Evolutionary conservation across 2,113 vertebrate species (phyloP).

Genomic region (Terrapene triunguis): DNA sequence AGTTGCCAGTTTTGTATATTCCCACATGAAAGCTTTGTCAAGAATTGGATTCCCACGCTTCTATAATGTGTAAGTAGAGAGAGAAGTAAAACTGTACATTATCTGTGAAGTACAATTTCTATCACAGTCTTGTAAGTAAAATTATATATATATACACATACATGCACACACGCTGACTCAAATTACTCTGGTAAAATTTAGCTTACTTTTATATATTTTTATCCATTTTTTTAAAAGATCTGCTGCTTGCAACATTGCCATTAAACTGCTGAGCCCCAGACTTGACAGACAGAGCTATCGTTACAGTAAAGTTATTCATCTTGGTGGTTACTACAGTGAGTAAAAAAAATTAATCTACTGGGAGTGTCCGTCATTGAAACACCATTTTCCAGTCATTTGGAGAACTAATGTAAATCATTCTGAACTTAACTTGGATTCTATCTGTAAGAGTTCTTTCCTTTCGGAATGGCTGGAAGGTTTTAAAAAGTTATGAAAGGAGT

Average conservation of each 20-base stretch:
- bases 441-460: not conserved
- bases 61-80: constrained; percentile 82
- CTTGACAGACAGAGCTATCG: constrained; percentile 78
- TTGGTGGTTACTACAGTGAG: constrained; percentile 82
- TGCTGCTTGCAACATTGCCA: constrained; percentile 83
- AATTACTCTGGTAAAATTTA: not conserved
- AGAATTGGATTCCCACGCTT: constrained; percentile 75
- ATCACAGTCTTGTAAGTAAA: not conserved
- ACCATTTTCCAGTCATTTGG: not conserved
- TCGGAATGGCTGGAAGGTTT: not conserved
- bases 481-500: not conserved
- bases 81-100: accelerated
- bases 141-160: not conserved
- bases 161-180: not conserved
- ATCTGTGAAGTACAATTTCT: not conserved
- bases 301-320: constrained; percentile 82
- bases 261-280: constrained; percentile 82
- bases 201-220: not conserved
- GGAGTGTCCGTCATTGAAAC: not conserved
- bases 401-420: not conserved
- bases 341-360: not conserved
- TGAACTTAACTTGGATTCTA: not conserved
- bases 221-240: constrained; percentile 77
- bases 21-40: constrained; percentile 86
- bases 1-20: constrained; percentile 86